phyloP scores from a whole-genome alignment of 1,140 invertebrate genomes.

The Ceratina calcarata region DNA sequence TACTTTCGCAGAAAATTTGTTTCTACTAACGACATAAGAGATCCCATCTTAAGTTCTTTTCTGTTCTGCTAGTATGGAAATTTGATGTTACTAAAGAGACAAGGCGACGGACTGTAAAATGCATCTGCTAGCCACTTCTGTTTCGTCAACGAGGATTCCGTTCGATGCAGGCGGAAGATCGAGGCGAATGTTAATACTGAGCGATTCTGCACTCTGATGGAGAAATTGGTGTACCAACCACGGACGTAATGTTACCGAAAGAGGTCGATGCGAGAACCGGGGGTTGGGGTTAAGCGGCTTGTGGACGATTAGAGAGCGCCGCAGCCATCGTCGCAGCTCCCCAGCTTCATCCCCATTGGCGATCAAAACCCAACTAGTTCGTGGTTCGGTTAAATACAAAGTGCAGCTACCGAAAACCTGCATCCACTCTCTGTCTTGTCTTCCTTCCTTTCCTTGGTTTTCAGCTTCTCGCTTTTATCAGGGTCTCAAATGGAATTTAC shows the following conservation, averaged over 20 bases:
- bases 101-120: neutral
- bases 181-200: conserved; percentile 36
- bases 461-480: neutral
- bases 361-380: conserved; percentile 58
- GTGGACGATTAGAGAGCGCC: conserved; percentile 70
- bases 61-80: too few relatives aligned
- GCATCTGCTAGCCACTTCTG: conserved; percentile 26
- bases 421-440: neutral
- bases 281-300: conserved; percentile 70
- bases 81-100: neutral
- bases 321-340: conserved; percentile 56
- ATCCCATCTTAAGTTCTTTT: too few relatives aligned
- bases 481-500: neutral
- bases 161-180: conserved; percentile 28
- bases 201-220: conserved; percentile 34
- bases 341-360: conserved; percentile 63
- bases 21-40: too few relatives aligned
- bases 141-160: conserved; percentile 31
- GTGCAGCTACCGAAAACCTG: conserved; percentile 10
- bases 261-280: conserved; percentile 14
- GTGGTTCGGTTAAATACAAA: conserved; percentile 58
- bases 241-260: conserved; percentile 37
- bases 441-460: neutral
- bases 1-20: too few relatives aligned
- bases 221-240: conserved; percentile 57